Evolutionary conservation across 1,140 invertebrate species (phyloP).

Genomic region (Melanaphis sacchari): DNA sequence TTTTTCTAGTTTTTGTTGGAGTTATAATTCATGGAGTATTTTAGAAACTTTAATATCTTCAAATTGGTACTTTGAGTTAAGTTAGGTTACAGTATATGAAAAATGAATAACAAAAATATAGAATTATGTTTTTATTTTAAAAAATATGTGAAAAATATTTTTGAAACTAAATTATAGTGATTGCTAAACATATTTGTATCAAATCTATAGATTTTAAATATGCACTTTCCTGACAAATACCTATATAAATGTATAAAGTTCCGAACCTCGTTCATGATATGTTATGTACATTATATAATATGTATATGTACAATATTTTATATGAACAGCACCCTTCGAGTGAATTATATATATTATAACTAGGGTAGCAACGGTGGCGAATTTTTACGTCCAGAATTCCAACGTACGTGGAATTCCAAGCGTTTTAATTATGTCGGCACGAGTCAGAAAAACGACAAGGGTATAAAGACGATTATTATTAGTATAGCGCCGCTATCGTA

Average conservation of each 20-base stretch:
- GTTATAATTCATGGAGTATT: no score
- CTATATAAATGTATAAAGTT: not conserved
- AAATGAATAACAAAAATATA: not conserved
- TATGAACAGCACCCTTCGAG: not conserved
- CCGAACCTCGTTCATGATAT: not conserved
- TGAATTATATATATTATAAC: not conserved
- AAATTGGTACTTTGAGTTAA: no score
- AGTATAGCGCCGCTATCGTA: not conserved
- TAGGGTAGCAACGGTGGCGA: not conserved
- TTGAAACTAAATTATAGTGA: not conserved
- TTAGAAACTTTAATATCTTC: no score
- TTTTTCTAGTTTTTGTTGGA: no score
- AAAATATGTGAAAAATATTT: not conserved
- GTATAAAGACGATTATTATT: constrained; percentile 46
- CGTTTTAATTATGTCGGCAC: constrained; percentile 39
- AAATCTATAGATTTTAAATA: not conserved
- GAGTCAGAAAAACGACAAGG: constrained; percentile 1
- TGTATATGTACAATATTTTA: not conserved
- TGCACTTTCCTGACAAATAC: not conserved
- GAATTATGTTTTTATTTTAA: not conserved
- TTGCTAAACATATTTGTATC: not conserved
- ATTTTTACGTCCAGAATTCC: constrained; percentile 40
- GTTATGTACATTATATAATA: not conserved
- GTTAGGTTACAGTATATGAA: not conserved
- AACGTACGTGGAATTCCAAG: constrained; percentile 37